Conservation (phyloP, 2,888 invertebrate species). For the Adelphocoris suturalis region DNA sequence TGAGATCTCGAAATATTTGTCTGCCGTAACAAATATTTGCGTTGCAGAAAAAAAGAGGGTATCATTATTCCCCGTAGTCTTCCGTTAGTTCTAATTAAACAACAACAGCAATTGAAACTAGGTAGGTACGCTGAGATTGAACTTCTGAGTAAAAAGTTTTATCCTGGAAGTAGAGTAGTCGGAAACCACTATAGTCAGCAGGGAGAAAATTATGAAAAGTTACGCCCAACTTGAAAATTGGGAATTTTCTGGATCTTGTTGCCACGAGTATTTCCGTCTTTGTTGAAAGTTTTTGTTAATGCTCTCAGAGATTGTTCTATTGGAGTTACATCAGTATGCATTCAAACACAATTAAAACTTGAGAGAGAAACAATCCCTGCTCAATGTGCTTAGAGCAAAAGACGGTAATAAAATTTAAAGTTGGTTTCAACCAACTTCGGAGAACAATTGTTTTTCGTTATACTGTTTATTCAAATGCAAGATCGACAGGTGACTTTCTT, state of each 20-base stretch:
- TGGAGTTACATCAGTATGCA: not conserved
- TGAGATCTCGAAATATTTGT: not conserved
- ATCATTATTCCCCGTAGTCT: not conserved
- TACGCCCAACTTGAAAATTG: slow-evolving; percentile 2
- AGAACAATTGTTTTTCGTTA: no score
- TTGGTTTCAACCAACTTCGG: not conserved
- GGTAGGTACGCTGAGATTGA: not conserved
- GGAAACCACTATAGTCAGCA: not conserved
- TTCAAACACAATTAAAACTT: not conserved
- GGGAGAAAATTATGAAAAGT: slow-evolving; percentile 6
- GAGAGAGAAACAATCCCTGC: not conserved
- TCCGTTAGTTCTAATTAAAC: not conserved
- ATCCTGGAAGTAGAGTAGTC: not conserved
- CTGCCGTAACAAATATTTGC: not conserved
- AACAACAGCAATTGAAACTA: not conserved
- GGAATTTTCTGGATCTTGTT: slow-evolving; percentile 17
- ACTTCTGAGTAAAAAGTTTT: slow-evolving; percentile 10
- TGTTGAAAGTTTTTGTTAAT: slow-evolving; percentile 5
- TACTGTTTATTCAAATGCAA: no score
- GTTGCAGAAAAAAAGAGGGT: not conserved
- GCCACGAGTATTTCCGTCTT: not conserved
- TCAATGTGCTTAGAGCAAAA: not conserved
- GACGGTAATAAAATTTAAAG: not conserved
- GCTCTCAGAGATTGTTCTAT: not conserved
- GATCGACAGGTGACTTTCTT: no score